Evolutionary conservation across 2,888 invertebrate species (phyloP).

Genomic region (Caenorhabditis panamensis): DNA sequence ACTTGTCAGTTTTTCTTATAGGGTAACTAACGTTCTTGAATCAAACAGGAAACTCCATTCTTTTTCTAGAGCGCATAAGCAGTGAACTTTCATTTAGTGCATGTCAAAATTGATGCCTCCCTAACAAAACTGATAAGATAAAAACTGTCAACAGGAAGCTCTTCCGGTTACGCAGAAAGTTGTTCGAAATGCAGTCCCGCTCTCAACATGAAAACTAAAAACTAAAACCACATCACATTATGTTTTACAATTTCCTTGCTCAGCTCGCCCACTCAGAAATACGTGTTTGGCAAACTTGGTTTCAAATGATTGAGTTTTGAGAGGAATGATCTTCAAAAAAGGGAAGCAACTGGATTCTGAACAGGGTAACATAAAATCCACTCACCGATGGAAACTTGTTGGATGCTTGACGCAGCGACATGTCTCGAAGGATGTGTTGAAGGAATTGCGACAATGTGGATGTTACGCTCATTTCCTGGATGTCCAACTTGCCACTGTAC

Average conservation of each 20-base stretch:
- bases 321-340: neutral
- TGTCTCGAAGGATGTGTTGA: slow-evolving; percentile 54
- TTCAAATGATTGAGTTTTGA: neutral
- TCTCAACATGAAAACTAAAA: neutral
- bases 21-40: too few species aligned
- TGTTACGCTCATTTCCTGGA: slow-evolving; percentile 44
- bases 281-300: neutral
- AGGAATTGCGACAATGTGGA: slow-evolving; percentile 57
- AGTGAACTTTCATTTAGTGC: too few species aligned
- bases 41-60: too few species aligned
- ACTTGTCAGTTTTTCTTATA: too few species aligned
- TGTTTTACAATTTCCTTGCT: slow-evolving; percentile 3
- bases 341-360: neutral
- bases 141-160: too few species aligned
- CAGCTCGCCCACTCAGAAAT: neutral
- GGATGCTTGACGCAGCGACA: slow-evolving; percentile 52
- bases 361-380: neutral
- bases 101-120: too few species aligned
- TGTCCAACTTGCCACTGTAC: neutral
- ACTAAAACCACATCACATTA: neutral
- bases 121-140: too few species aligned
- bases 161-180: too few species aligned
- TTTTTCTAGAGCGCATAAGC: too few species aligned
- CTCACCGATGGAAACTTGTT: slow-evolving; percentile 61
- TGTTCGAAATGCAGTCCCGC: too few species aligned